Conservation (phyloP, 2,113 vertebrate species). For the Antechinus stuartii region DNA sequence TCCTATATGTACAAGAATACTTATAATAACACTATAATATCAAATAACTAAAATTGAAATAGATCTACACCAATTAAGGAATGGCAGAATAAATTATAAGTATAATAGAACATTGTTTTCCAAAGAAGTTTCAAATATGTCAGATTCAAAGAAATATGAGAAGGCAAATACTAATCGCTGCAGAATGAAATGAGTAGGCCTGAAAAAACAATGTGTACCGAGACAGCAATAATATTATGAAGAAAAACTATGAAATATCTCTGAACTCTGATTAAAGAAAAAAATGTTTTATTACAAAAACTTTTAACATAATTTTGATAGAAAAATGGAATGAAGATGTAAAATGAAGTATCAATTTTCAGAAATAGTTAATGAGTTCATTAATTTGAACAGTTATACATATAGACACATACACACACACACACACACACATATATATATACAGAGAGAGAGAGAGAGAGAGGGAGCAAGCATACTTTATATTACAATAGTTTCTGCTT, state of each 20-base stretch:
- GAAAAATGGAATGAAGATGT: no score
- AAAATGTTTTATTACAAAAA: no score
- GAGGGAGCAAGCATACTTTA: no score
- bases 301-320: no score
- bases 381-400: no score
- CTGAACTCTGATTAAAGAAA: not conserved
- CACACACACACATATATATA: no score
- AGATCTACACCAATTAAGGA: not conserved
- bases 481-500: no score
- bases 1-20: not conserved
- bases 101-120: not conserved
- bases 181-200: not conserved
- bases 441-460: no score
- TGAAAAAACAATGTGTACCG: not conserved
- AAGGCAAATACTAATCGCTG: not conserved
- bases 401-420: no score
- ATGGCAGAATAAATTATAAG: not conserved
- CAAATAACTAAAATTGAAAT: not conserved
- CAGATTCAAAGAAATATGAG: not conserved
- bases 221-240: not conserved
- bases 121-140: not conserved
- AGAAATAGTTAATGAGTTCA: no score
- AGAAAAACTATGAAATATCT: not conserved
- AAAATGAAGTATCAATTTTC: no score
- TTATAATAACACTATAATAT: not conserved